Evolutionary conservation across 2,797 vertebrate species (phyloP).

Genomic region (Oreochromis mossambicus): DNA sequence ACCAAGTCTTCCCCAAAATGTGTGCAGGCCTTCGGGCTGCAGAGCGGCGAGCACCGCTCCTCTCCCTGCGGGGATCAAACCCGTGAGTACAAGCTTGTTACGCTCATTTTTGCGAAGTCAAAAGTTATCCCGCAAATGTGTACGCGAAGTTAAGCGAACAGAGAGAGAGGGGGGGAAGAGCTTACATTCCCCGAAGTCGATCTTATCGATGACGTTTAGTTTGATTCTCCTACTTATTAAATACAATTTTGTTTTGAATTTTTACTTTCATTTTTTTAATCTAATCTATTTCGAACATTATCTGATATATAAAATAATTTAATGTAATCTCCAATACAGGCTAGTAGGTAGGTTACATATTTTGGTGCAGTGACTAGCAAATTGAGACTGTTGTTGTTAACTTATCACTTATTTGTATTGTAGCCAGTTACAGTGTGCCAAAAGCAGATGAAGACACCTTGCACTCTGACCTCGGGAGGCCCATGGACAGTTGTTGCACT

Average conservation of each 20-base stretch:
- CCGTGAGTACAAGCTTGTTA: conserved; percentile 74
- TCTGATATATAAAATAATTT: neutral
- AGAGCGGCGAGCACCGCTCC: conserved; percentile 83
- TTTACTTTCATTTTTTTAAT: neutral
- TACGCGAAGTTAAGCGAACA: neutral
- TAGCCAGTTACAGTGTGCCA: conserved; percentile 82
- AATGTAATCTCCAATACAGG: neutral
- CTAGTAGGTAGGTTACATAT: neutral
- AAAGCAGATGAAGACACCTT: conserved; percentile 86
- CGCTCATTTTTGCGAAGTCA: neutral
- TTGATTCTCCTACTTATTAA: neutral
- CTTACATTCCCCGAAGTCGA: neutral
- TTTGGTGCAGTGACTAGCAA: neutral
- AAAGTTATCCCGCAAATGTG: neutral
- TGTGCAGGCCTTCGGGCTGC: conserved; percentile 85
- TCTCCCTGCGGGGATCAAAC: conserved; percentile 81
- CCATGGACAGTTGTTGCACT: conserved; percentile 86
- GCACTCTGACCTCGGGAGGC: conserved; percentile 81
- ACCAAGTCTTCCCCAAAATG: conserved; percentile 87
- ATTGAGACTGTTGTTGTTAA: neutral
- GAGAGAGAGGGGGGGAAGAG: rapidly evolving
- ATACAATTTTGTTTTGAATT: neutral
- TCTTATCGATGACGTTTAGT: neutral
- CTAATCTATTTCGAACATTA: neutral
- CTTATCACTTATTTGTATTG: neutral